A percentile compares a stretch with the other conserved stretches of the same genome.
Evolutionary conservation across 2,888 invertebrate species (phyloP).

Genomic region (Nycteola revayana): DNA sequence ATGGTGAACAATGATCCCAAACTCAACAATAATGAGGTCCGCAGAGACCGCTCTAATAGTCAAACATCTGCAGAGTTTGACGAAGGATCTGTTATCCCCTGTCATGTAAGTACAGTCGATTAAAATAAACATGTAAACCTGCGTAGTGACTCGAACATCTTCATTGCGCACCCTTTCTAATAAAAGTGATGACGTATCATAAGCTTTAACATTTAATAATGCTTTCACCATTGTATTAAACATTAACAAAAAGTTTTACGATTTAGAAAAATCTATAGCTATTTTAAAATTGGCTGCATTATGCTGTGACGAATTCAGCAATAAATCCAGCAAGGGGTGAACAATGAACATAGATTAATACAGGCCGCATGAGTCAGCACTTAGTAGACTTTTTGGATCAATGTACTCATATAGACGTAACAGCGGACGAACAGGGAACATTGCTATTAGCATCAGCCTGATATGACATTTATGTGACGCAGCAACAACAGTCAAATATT

Average conservation of each 20-base stretch:
- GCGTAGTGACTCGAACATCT: conserved; percentile 42
- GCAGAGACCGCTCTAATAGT: conserved; percentile 15
- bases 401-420: conserved; percentile 32
- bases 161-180: conserved; percentile 28
- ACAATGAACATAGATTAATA: conserved; percentile 59
- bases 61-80: conserved; percentile 32
- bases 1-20: conserved; percentile 20
- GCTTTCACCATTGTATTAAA: conserved; percentile 44
- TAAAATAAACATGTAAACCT: conserved; percentile 40
- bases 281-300: conserved; percentile 50
- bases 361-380: conserved; percentile 53
- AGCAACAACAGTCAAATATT: too few species aligned
- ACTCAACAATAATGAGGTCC: conserved; percentile 27
- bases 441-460: too few species aligned
- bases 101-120: conserved; percentile 33
- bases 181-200: conserved; percentile 45
- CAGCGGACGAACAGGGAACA: conserved; percentile 25
- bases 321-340: conserved; percentile 53
- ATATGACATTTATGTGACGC: too few species aligned
- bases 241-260: conserved; percentile 46
- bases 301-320: conserved; percentile 57
- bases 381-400: conserved; percentile 47
- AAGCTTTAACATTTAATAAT: conserved; percentile 47
- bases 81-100: conserved; percentile 26
- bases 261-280: conserved; percentile 39